These are phyloP conservation scores for Hippocampus comes DNA, from an alignment of 2,113 vertebrate species.

Conservation along the genomic window DNA sequence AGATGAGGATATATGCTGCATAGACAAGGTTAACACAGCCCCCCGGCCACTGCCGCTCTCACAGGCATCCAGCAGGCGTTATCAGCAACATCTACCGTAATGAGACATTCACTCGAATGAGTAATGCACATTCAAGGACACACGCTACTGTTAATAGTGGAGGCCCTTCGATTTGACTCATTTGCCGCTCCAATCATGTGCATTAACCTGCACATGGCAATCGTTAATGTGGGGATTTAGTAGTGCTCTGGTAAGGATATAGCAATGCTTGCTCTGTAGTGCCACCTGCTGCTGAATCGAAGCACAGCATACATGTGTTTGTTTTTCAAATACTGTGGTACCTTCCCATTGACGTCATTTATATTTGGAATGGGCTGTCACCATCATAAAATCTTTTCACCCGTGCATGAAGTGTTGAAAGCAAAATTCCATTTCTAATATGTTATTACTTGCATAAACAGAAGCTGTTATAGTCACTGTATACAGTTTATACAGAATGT, in stretches of 20 bases:
- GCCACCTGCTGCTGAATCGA: constrained; percentile 55
- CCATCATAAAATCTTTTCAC: too few relatives aligned
- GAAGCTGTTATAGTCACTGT: too few relatives aligned
- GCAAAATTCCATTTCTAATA: too few relatives aligned
- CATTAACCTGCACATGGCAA: constrained; percentile 15
- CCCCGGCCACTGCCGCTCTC: constrained; percentile 43
- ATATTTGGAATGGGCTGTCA: not conserved
- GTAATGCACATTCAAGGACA: constrained; percentile 38
- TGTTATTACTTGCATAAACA: too few relatives aligned
- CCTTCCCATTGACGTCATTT: not conserved
- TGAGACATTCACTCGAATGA: constrained; percentile 24
- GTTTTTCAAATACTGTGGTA: not conserved
- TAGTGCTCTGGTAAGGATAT: constrained; percentile 5
- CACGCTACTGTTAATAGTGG: constrained; percentile 13
- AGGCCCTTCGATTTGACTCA: constrained; percentile 8
- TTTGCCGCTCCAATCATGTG: not conserved
- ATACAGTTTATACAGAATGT: too few relatives aligned
- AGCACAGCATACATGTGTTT: constrained; percentile 25
- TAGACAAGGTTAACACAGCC: constrained; percentile 45
- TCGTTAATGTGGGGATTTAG: constrained; percentile 14
- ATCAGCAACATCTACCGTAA: constrained; percentile 44
- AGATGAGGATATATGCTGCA: constrained; percentile 41
- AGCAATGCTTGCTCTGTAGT: constrained; percentile 22
- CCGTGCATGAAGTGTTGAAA: too few relatives aligned
- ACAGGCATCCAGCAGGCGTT: constrained; percentile 29